These are phyloP conservation scores for Pocillopora verrucosa DNA, from an alignment of 64 coral and sea anemone genomes.

Conservation along the genomic window DNA sequence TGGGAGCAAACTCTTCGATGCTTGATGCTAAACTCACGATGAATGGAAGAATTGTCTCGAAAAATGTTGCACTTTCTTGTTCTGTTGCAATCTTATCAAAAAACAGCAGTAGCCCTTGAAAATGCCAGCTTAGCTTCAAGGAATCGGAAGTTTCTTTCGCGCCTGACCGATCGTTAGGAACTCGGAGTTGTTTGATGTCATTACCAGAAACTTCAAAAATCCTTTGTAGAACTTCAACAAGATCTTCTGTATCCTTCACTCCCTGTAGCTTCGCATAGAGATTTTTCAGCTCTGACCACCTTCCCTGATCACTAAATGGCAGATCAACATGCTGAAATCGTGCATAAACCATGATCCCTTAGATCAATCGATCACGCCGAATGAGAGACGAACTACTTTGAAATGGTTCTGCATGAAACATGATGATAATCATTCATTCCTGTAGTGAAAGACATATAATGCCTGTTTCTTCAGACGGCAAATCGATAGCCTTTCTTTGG, in stretches of 20 bases:
- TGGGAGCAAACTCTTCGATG: slow-evolving; percentile 54
- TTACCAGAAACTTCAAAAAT: slow-evolving; percentile 63
- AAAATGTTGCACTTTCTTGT: slow-evolving; percentile 57
- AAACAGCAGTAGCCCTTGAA: slow-evolving; percentile 71
- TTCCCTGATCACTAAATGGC: slow-evolving; percentile 14
- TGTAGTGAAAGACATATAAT: neutral
- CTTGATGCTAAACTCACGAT: slow-evolving; percentile 65
- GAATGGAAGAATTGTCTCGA: slow-evolving; percentile 54
- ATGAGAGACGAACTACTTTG: neutral
- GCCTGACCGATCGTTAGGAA: neutral
- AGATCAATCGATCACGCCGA: neutral
- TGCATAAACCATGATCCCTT: neutral
- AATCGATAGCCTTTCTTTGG: neutral
- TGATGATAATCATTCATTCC: neutral
- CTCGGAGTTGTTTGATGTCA: slow-evolving; percentile 7
- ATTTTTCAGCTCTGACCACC: slow-evolving; percentile 43
- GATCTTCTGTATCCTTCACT: neutral
- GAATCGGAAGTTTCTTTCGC: neutral
- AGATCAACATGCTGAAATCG: slow-evolving; percentile 19
- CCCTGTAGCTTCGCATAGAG: slow-evolving; percentile 19
- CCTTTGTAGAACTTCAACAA: slow-evolving; percentile 29
- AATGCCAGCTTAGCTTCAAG: slow-evolving; percentile 26
- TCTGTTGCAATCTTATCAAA: slow-evolving; percentile 40
- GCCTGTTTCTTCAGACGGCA: neutral
- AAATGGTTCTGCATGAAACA: neutral